These are phyloP conservation scores for Drosophila elegans DNA, from an alignment of 1,140 invertebrate species.

Conservation along the genomic window DNA sequence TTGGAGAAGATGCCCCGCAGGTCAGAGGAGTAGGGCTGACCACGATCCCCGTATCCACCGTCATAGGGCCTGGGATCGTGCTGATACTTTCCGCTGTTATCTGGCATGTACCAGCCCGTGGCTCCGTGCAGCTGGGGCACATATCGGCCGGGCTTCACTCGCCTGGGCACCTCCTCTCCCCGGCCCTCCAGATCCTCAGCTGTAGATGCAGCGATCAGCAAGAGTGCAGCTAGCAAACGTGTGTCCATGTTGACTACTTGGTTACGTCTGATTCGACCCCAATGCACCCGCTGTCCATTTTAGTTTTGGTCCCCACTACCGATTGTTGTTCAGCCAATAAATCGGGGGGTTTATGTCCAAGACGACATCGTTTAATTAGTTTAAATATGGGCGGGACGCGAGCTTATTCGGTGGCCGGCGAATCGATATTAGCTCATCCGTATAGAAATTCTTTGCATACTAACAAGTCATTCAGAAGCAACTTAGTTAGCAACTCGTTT, in stretches of 20 bases:
- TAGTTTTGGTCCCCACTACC: slow-evolving; percentile 40
- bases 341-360: slow-evolving; percentile 52
- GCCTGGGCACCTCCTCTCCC: background rate
- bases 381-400: slow-evolving; percentile 48
- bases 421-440: slow-evolving; percentile 17
- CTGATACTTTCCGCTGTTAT: slow-evolving; percentile 76
- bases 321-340: slow-evolving; percentile 45
- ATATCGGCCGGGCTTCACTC: slow-evolving; percentile 57
- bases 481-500: slow-evolving; percentile 61
- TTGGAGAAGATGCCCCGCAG: slow-evolving; percentile 53
- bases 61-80: slow-evolving; percentile 77
- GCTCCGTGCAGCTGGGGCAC: slow-evolving; percentile 59
- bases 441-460: slow-evolving; percentile 72
- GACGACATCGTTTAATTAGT: slow-evolving; percentile 51
- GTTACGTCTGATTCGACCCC: slow-evolving; percentile 56
- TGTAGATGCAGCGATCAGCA: slow-evolving; percentile 14
- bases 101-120: slow-evolving; percentile 66
- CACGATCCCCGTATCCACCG: slow-evolving; percentile 77
- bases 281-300: slow-evolving; percentile 55
- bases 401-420: slow-evolving; percentile 43
- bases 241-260: slow-evolving; percentile 53
- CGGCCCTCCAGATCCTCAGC: slow-evolving; percentile 3
- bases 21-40: slow-evolving; percentile 60
- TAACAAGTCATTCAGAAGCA: slow-evolving; percentile 63
- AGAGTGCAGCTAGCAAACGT: slow-evolving; percentile 43